These are phyloP conservation scores for Melanostigma gelatinosum DNA, from an alignment of 2,113 vertebrate species.

Conservation along the genomic window DNA sequence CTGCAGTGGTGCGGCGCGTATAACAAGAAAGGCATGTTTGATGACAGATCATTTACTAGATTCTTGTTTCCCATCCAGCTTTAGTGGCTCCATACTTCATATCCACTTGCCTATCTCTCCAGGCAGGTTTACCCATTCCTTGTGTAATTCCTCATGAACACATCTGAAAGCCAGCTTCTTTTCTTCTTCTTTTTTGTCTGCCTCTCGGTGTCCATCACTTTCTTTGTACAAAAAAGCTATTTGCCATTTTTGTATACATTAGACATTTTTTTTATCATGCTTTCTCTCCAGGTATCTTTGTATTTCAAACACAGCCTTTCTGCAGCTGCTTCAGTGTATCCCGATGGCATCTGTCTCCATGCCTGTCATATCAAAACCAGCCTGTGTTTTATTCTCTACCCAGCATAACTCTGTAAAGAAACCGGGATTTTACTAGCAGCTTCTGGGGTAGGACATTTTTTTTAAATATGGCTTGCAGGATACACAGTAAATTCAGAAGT, in stretches of 20 bases:
- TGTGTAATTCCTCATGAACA: constrained; percentile 24
- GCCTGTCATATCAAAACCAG: constrained; percentile 55
- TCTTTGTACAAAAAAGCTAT: constrained; percentile 13
- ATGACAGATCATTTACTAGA: constrained; percentile 63
- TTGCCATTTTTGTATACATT: constrained; percentile 1
- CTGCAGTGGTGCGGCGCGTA: constrained; percentile 10
- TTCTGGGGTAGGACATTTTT: constrained; percentile 60
- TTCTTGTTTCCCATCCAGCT: constrained; percentile 37
- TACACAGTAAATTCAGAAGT: constrained; percentile 57
- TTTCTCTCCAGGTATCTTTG: constrained; percentile 20
- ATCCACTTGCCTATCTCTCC: constrained; percentile 16
- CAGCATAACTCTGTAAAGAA: constrained; percentile 38
- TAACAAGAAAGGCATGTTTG: constrained; percentile 59
- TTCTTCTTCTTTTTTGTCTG: background rate
- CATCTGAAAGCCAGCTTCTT: constrained; percentile 20
- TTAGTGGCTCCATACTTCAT: constrained; percentile 23
- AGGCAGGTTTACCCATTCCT: constrained; percentile 7
- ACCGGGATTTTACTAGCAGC: constrained; percentile 61
- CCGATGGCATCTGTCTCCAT: constrained; percentile 34
- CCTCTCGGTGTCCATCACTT: background rate
- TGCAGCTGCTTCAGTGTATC: constrained; percentile 38
- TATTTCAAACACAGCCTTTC: constrained; percentile 29
- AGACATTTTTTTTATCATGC: background rate
- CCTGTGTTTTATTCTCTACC: constrained; percentile 53
- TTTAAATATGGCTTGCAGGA: constrained; percentile 58